Evolutionary conservation across 2,113 vertebrate genomes (phyloP).

Genomic region (Gnathonemus echidnorhynchus): DNA sequence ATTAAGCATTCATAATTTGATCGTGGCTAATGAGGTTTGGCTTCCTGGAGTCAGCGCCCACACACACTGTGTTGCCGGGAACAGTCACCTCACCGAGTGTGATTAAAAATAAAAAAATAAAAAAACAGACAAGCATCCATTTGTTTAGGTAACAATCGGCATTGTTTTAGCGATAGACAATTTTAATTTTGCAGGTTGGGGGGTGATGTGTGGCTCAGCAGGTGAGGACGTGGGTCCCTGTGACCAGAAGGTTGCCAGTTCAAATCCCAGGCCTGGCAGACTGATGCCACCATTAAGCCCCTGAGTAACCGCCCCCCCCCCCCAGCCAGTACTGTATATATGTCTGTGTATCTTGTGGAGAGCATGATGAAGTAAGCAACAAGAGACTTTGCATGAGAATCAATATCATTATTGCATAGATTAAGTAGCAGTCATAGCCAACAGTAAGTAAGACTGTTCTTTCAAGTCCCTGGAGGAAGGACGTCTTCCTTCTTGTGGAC

Average conservation of each 20-base stretch:
- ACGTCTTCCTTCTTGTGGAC: constrained; percentile 17
- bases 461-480: background rate
- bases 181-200: background rate
- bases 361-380: background rate
- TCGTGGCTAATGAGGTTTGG: constrained; percentile 18
- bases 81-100: background rate
- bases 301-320: background rate
- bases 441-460: background rate
- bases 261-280: too few relatives aligned
- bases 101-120: background rate
- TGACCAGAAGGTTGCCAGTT: background rate
- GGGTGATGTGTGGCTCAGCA: background rate
- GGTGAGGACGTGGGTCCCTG: background rate
- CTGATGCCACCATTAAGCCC: background rate
- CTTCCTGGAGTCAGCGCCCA: background rate
- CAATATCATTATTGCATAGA: background rate
- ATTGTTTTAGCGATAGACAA: background rate
- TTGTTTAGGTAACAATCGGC: background rate
- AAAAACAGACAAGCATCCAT: background rate
- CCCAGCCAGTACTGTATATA: background rate
- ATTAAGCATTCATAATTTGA: constrained; percentile 12
- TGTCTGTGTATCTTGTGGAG: background rate
- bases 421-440: background rate
- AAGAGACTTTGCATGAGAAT: background rate
- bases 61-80: background rate